Base-by-base conservation (phyloP, 2,888 invertebrate species). In the Allophyes oxyacanthae region DNA sequence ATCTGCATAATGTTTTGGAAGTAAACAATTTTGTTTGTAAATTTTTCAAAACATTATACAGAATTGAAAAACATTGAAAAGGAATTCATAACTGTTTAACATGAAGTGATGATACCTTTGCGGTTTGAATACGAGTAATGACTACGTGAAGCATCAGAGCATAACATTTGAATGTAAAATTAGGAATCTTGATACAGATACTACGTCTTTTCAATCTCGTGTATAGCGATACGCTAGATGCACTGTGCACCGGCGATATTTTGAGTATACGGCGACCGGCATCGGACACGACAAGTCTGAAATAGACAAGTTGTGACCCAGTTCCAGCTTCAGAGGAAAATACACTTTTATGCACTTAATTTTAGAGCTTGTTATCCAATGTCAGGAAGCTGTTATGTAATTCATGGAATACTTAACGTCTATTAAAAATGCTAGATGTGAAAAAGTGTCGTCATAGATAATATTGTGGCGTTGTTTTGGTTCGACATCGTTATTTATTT, bases 261-360 rank as follows among this genome's bases (percentile, higher is more conserved):
- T 92, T 87, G 77, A 86, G 86, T 86, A 82, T 82, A 82, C 87
- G 75, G 64, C 86, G 87, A 81, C 85, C 85, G 82, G 84, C 86
- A 85, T 87, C 86, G 77, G 81, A 86, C 84, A 79, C 81, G 79
- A 75, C 84, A 80, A 81, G 82, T 82, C 88, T 77, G 77, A 91
- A 93, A 93, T 93, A 93, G 88, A 87, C 74, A 77, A 82, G 73
- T 75, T 77, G 78, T 91, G 93, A 91, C 93, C 93, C 82, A 94
- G 78, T 89, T 92, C 82, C 80, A 63, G 51, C 51, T 69, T 53
- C 76, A 79, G 52, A 61, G 67, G 15, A 84, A 84, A 83, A 75
- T 67, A 66, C 58, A 49, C 67, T 61, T 72, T 81, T 75, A 8
- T 58, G 46, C 0, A n/a, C 25, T 6, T 33, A 14, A 42, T 15